Conservation (phyloP, 1,140 invertebrate species). For the Psilanteris sp. region DNA sequence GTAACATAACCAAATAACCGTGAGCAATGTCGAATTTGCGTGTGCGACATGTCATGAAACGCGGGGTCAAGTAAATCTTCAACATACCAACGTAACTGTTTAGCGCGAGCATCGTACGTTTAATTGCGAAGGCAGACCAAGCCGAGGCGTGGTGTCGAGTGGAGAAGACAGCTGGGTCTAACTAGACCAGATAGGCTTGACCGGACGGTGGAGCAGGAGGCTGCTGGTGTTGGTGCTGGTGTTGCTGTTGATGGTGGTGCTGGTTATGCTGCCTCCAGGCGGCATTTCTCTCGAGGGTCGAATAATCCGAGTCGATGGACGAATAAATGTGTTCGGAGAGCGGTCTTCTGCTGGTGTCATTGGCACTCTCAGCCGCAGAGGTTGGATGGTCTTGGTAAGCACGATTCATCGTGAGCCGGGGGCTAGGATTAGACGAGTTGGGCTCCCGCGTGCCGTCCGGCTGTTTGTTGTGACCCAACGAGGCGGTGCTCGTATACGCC, state of each 20-base stretch:
- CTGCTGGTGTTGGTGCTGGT: slow-evolving; percentile 71
- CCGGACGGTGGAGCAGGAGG: slow-evolving; percentile 75
- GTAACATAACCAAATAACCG: slow-evolving; percentile 4
- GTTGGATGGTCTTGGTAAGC: slow-evolving; percentile 79
- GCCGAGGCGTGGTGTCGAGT: neutral
- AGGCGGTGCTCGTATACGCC: slow-evolving; percentile 77
- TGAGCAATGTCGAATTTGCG: slow-evolving; percentile 31
- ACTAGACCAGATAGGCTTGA: slow-evolving; percentile 83
- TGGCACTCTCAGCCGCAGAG: slow-evolving; percentile 76
- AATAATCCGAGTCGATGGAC: slow-evolving; percentile 91
- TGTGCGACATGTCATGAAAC: slow-evolving; percentile 33
- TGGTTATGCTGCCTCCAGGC: slow-evolving; percentile 74
- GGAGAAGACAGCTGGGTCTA: slow-evolving; percentile 27
- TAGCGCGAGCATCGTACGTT: slow-evolving; percentile 6
- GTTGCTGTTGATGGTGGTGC: slow-evolving; percentile 73
- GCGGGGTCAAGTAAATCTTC: slow-evolving; percentile 8
- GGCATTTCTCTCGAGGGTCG: slow-evolving; percentile 80
- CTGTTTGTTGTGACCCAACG: slow-evolving; percentile 66
- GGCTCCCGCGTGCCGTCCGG: slow-evolving; percentile 56
- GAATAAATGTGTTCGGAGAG: slow-evolving; percentile 93
- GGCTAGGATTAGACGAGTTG: slow-evolving; percentile 68
- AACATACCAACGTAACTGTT: slow-evolving; percentile 22
- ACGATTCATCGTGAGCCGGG: slow-evolving; percentile 77
- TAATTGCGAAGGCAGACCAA: slow-evolving; percentile 4
- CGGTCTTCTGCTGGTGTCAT: slow-evolving; percentile 83